Conservation (phyloP, 2,113 vertebrate genomes). For the Calcarius ornatus region DNA sequence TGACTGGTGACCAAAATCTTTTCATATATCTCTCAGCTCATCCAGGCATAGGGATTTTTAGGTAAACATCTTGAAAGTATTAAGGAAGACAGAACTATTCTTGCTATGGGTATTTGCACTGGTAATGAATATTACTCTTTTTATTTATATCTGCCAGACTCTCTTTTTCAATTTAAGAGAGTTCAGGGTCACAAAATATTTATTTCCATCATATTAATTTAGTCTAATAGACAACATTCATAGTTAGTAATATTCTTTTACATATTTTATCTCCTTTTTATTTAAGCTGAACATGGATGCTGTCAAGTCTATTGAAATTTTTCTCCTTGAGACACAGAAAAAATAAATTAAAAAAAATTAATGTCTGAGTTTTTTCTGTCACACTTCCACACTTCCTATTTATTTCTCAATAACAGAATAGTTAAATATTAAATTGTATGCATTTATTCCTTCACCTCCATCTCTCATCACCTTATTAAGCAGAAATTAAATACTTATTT, state of each 20-base stretch:
- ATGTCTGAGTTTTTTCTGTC: neutral
- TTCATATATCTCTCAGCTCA: neutral
- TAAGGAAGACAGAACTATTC: neutral
- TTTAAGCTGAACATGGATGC: neutral
- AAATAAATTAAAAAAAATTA: neutral
- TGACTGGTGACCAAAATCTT: neutral
- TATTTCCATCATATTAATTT: neutral
- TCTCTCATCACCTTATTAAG: neutral
- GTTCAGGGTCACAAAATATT: neutral
- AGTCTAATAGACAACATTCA: neutral
- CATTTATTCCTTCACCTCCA: neutral
- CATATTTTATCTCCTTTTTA: neutral
- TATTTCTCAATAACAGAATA: neutral
- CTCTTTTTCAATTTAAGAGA: neutral
- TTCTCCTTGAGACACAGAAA: neutral
- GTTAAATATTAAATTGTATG: neutral
- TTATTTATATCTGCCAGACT: neutral
- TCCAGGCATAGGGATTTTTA: neutral
- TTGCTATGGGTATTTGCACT: neutral
- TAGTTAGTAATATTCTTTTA: neutral
- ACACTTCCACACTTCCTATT: neutral
- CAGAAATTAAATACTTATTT: conserved; percentile 28
- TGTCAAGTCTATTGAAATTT: neutral
- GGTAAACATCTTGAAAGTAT: neutral
- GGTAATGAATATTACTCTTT: neutral